Base-by-base conservation (phyloP, 2,888 invertebrate genomes). In the Stegana nigrithorax region DNA sequence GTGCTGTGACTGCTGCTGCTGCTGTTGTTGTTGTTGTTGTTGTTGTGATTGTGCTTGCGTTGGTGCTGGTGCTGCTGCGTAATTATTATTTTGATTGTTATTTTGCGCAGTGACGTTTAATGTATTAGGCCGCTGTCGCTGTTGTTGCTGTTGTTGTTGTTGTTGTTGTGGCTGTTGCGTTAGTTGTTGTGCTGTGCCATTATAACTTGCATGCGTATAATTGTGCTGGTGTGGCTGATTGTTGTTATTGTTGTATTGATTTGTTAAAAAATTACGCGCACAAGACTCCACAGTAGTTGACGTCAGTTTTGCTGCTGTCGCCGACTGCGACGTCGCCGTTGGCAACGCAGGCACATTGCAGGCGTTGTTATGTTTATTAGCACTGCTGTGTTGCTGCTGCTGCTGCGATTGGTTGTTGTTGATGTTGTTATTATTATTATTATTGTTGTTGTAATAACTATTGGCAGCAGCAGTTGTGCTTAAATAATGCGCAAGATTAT, bases 311-410 rank as follows among this genome's bases (percentile, higher is more conserved):
- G 21, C 42, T 36, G 59, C 61, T 67, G 63, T 47, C 66, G 63
- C 25, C 59, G 64, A 36, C 57, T 60, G 23, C 59, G 60, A 59
- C 44, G 70, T 63, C 64, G 64, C 68, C 71, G 64, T 44, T 56
- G 39, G 45, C 59, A 53, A 25, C 61, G 45, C n/a, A n/a, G n/a
- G n/a, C n/a, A n/a, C 59, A 63, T 53, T 67, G 45, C 14, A 63
- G 62, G 55, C 60, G 51, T 45, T 19, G 45, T 59, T 50, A 56
- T 60, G 53, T 51, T 60, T 26, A 14, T 17, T 42, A n/a, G n/a
- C n/a, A n/a, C n/a, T n/a, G n/a, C n/a, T n/a, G n/a, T n/a, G n/a
- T n/a, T n/a, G n/a, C 45, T 47, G 51, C 62, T 55, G 42, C 39
- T 56, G 65, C 50, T 39, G 53, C 23, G 32, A n/a, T n/a, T n/a